These are phyloP conservation scores for Rhadina sibilatrix DNA, from an alignment of 2,113 vertebrate genomes.

Conservation along the genomic window DNA sequence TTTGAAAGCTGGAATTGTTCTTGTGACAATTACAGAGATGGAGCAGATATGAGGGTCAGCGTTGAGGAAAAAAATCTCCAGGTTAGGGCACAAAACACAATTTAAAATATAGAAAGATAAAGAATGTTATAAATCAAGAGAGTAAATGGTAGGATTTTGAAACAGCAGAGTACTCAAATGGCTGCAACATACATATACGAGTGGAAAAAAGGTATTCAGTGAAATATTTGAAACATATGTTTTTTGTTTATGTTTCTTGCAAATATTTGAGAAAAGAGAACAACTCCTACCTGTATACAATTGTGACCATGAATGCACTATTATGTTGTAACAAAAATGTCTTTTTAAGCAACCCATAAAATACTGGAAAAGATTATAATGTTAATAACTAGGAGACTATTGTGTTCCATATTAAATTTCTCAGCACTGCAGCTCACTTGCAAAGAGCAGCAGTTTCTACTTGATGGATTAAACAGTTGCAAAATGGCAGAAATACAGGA, in stretches of 20 bases:
- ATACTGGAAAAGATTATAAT: constrained; percentile 72
- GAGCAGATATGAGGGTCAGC: background rate
- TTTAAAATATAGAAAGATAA: constrained; percentile 35
- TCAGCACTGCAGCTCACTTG: constrained; percentile 61
- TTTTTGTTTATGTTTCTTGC: constrained; percentile 79
- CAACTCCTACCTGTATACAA: constrained; percentile 77
- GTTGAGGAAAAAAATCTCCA: background rate
- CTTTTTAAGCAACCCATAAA: constrained; percentile 76
- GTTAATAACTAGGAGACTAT: constrained; percentile 73
- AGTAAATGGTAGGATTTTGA: constrained; percentile 28
- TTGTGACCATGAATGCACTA: constrained; percentile 73
- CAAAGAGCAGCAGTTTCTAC: constrained; percentile 70
- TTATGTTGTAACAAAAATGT: constrained; percentile 77
- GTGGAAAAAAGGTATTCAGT: constrained; percentile 70
- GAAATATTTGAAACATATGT: constrained; percentile 78
- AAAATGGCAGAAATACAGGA: constrained; percentile 66
- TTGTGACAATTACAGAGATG: background rate
- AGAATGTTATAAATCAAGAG: constrained; percentile 36
- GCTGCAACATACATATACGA: constrained; percentile 42
- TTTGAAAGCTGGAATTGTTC: background rate
- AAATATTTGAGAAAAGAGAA: constrained; percentile 73
- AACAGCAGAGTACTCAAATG: constrained; percentile 48
- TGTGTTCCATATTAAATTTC: constrained; percentile 74
- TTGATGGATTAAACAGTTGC: constrained; percentile 78
- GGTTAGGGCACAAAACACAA: constrained; percentile 3